phyloP scores from a whole-genome alignment of 2,113 vertebrate genomes.

The Parus major region DNA sequence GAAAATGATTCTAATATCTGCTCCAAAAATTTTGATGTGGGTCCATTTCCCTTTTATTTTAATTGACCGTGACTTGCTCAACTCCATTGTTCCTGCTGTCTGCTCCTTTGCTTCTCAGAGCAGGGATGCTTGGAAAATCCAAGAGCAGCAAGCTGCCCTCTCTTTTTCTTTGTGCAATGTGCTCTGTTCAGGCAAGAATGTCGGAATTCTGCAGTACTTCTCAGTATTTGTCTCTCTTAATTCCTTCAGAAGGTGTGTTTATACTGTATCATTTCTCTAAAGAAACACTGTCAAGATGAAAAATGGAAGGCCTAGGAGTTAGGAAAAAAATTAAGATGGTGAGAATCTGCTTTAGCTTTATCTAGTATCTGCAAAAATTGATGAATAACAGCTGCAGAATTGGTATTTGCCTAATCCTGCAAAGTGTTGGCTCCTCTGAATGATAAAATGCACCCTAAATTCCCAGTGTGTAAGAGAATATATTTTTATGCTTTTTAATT shows the following conservation, averaged over 20 bases:
- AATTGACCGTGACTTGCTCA: background rate
- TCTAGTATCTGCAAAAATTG: constrained; percentile 34
- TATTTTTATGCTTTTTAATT: background rate
- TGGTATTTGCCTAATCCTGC: constrained; percentile 34
- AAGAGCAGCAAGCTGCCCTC: background rate
- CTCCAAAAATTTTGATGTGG: background rate
- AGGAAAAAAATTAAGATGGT: background rate
- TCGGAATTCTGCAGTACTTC: background rate
- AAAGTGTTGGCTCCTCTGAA: background rate
- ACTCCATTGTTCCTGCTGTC: background rate
- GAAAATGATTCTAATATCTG: background rate
- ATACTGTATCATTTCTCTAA: constrained; percentile 35
- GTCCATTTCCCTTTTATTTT: background rate
- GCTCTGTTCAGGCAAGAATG: background rate
- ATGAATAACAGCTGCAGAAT: constrained; percentile 23
- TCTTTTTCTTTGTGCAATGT: background rate
- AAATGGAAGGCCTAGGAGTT: constrained; percentile 16
- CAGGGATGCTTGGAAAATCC: background rate
- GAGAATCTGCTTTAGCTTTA: constrained; percentile 5
- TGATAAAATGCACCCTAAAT: background rate
- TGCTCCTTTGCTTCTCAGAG: background rate
- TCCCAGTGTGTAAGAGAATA: background rate
- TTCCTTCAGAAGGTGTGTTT: constrained; percentile 41
- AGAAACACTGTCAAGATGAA: constrained; percentile 54
- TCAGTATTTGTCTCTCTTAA: constrained; percentile 5